Percentiles rank a stretch among this genome's conserved stretches.
phyloP scores from a whole-genome alignment of 2,113 vertebrate genomes.

The Prietella phreatophila region DNA sequence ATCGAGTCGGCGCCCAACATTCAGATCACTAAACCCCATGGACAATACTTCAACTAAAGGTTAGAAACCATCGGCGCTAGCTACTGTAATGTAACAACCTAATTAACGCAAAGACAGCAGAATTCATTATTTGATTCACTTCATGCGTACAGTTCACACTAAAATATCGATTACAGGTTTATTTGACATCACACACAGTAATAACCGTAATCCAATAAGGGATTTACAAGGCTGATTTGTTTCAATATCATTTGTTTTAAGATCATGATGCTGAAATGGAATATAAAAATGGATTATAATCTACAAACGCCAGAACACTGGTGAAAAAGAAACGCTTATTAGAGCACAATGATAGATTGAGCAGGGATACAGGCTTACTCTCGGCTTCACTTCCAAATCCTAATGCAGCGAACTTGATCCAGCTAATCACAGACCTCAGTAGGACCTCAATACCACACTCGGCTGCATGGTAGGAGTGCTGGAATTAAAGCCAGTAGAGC shows the following conservation, averaged over 20 bases:
- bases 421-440: conserved; percentile 1
- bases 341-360: not conserved
- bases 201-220: not conserved
- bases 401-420: conserved; percentile 11
- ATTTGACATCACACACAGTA: not conserved
- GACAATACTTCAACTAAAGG: not conserved
- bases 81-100: not conserved
- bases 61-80: not conserved
- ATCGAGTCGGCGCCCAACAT: not conserved
- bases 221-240: not conserved
- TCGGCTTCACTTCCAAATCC: not conserved
- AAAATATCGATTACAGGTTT: not conserved
- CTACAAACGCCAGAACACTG: no score
- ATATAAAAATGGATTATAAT: not conserved
- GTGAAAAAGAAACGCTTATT: not conserved
- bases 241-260: not conserved
- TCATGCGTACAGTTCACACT: not conserved
- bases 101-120: not conserved
- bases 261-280: not conserved
- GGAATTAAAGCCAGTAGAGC: conserved; percentile 11
- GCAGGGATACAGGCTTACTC: not conserved
- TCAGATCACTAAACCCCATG: not conserved
- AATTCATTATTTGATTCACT: not conserved
- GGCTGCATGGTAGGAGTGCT: not conserved
- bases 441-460: not conserved